Base-by-base conservation (phyloP, 2,888 invertebrate genomes). In the Brenthis hecate region DNA sequence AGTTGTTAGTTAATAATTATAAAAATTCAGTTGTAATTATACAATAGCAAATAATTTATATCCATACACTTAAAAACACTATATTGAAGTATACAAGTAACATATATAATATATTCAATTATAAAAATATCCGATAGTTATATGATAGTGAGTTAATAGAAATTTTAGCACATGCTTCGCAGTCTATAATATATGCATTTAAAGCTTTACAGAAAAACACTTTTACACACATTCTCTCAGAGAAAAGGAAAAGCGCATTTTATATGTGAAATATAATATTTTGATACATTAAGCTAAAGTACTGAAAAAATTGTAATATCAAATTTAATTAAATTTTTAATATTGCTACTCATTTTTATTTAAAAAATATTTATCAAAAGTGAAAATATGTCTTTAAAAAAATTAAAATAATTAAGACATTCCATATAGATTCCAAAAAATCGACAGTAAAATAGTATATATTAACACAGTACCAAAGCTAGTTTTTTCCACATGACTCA, bases 101-200 rank as follows among this genome's bases (percentile, higher is more conserved):
- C 28, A 51, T 51, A 51, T 3, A 53, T 16, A 36, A 36, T 54
- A 53, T 19, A 62, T 19, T 13, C 48, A 60, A 62, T 62, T 62
- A 43, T 62, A 62, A 54, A 62, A 54, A 54, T 23, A 48, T 47
- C n/a, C 47, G 58, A 32, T 19, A 16, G 13, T 54, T 1, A 53
- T 62, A 53, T 3, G 19, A 53, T 8, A 36, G 43, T 62, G 43
- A 62, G 23, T 62, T 19, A 53, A 36, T 54, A 62, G 36, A 62
- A 62, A 62, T 43, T 19, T 36, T 62, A 62, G 53, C 53, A 54
- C 54, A 62, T 62, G 62, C 62, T 53, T 43, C 19, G 43, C 43
- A 54, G 6, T 54, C 36, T 43, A 43, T 43, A 2, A 62, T 53
- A 62, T 54, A 53, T 14, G 11, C 43, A 53, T 53, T 62, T 54